phyloP scores from a whole-genome alignment of 2,797 vertebrate genomes.

The Myotis pilosus region DNA sequence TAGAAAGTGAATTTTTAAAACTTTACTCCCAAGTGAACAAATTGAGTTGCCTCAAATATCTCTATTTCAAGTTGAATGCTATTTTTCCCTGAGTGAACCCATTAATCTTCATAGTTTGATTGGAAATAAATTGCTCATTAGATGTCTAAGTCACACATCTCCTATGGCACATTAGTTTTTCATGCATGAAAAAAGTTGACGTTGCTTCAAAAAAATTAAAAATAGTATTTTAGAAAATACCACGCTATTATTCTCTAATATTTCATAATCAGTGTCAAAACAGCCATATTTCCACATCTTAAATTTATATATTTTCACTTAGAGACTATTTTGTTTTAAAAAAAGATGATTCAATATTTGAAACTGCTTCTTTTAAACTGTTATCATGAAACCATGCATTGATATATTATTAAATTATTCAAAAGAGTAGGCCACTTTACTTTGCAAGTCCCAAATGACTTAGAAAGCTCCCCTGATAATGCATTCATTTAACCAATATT shows the following conservation, averaged over 20 bases:
- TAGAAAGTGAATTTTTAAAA: slow-evolving; percentile 50
- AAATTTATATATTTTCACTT: background rate
- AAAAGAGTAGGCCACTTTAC: background rate
- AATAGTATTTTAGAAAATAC: slow-evolving; percentile 44
- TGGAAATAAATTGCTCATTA: slow-evolving; percentile 71
- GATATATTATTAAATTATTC: background rate
- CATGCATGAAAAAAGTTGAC: slow-evolving; percentile 43
- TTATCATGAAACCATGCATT: background rate
- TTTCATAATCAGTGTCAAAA: slow-evolving; percentile 31
- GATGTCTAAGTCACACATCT: slow-evolving; percentile 47
- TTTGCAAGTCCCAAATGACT: background rate
- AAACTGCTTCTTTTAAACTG: slow-evolving; percentile 16
- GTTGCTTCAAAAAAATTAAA: slow-evolving; percentile 68
- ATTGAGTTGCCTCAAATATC: slow-evolving; percentile 48
- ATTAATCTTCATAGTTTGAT: slow-evolving; percentile 60
- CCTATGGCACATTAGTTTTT: slow-evolving; percentile 69
- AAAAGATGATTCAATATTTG: slow-evolving; percentile 47
- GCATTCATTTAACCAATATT: slow-evolving; percentile 25
- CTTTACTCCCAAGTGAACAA: slow-evolving; percentile 36
- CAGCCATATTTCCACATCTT: background rate
- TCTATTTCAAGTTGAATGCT: slow-evolving; percentile 64
- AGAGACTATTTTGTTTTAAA: background rate
- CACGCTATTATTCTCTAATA: background rate
- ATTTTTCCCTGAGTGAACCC: slow-evolving; percentile 51
- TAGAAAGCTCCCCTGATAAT: slow-evolving; percentile 20